A percentile compares a stretch with the other conserved stretches of the same genome.
These are phyloP conservation scores for Adrianichthys oophorus DNA, from an alignment of 2,797 vertebrate genomes.

Conservation along the genomic window DNA sequence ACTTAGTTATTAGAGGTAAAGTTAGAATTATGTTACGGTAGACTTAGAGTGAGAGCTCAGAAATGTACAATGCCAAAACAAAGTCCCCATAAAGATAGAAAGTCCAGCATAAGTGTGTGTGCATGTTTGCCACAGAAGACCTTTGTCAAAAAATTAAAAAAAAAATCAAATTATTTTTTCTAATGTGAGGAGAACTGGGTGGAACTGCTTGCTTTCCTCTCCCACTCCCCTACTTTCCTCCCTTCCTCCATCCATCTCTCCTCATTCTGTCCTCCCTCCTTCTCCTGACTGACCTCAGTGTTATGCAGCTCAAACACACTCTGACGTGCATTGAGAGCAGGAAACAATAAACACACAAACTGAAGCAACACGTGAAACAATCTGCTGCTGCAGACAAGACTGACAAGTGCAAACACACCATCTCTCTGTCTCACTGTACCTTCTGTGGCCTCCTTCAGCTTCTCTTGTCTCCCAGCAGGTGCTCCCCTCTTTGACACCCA, in stretches of 20 bases:
- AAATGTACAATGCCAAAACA: no score
- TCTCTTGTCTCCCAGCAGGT: constrained; percentile 58
- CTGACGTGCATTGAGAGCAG: constrained; percentile 53
- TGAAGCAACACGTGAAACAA: constrained; percentile 13
- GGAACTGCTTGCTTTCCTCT: constrained; percentile 9
- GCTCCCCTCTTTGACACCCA: constrained; percentile 39
- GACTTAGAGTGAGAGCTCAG: no score
- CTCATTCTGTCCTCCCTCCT: background rate
- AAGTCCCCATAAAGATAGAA: no score
- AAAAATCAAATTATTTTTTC: no score
- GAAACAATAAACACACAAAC: constrained; percentile 47
- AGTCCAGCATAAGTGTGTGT: background rate
- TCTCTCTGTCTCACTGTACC: constrained; percentile 10
- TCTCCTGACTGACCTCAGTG: constrained; percentile 43
- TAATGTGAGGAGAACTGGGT: constrained; percentile 16
- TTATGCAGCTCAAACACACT: constrained; percentile 45
- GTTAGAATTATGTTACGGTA: no score
- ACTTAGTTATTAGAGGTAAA: no score
- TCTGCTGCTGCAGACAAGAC: constrained; percentile 22
- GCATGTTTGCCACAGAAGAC: background rate
- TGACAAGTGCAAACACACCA: constrained; percentile 26
- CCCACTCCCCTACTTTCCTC: background rate
- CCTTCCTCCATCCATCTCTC: background rate
- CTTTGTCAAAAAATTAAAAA: constrained; percentile 11
- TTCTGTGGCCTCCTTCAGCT: constrained; percentile 20